These are phyloP conservation scores for Noctua janthe DNA, from an alignment of 2,888 invertebrate species.

Conservation along the genomic window DNA sequence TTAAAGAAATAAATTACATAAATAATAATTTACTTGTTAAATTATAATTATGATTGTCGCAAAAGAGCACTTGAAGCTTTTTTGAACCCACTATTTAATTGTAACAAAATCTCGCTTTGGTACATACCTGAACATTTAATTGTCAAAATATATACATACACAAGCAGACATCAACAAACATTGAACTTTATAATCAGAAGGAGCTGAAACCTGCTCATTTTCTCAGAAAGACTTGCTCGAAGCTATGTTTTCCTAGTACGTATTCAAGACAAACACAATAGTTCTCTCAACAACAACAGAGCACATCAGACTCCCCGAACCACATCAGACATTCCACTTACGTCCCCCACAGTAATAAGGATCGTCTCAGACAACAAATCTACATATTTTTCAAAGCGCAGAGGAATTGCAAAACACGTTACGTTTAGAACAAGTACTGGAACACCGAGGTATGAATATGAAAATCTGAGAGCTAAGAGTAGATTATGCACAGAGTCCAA, in stretches of 20 bases:
- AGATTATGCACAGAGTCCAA: constrained; percentile 23
- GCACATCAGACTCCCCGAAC: constrained; percentile 23
- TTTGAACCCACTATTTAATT: not conserved
- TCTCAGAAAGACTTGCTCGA: not conserved
- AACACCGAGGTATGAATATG: constrained; percentile 70
- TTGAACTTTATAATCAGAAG: constrained; percentile 2
- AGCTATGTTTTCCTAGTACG: constrained; percentile 2
- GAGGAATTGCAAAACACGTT: constrained; percentile 75
- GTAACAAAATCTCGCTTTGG: not conserved
- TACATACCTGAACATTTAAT: too few relatives aligned
- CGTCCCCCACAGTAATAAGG: constrained; percentile 36
- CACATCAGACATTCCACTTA: constrained; percentile 55
- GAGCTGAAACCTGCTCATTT: not conserved
- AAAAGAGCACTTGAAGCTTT: not conserved
- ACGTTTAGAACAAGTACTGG: constrained; percentile 65
- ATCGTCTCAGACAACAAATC: constrained; percentile 60
- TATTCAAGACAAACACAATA: constrained; percentile 43
- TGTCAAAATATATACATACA: too few relatives aligned
- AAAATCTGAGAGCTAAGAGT: constrained; percentile 50
- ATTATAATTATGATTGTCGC: not conserved
- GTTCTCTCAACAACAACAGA: constrained; percentile 23
- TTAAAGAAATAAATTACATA: not conserved
- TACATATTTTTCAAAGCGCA: constrained; percentile 73
- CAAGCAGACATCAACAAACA: not conserved
- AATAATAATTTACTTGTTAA: not conserved